Base-by-base conservation (phyloP, 2,888 invertebrate species). In the Mechanitis messenoides region DNA sequence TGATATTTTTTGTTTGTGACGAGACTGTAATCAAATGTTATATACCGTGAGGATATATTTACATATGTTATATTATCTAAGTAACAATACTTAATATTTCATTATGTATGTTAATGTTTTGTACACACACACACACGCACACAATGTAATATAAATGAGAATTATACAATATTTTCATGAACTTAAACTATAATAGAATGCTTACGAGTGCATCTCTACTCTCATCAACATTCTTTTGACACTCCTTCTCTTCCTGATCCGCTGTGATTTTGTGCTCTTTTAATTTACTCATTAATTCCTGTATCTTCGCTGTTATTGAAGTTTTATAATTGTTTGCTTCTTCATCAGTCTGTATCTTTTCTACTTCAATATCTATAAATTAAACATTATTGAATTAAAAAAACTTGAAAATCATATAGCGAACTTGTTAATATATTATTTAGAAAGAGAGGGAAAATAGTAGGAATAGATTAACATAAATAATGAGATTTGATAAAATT, bases 1-100 rank as follows among this genome's bases (percentile, higher is more conserved):
- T 2, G 87, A 80, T 61, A 94, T 92, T 73, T 93, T 93, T 75
- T 94, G 94, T 74, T 94, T 93, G 46, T 93, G 89, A 65, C 92
- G 91, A 0, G 93, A 92, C 77, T 92, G 83, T 46, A 76, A 77
- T 53, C 35, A 57, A 54, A 7, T 11, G 9, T 31, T 31, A 53
- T 35, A 61, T 33, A 53, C 42, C 50, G 7, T 31, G 2, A 66
- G 11, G 20, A 1, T 20, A 20, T 20, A 20, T 20, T 20, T 20
- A 20, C 20, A 20, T n/a, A n/a, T 20, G 20, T 20, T 20, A 20
- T 20, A 20, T 20, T 20, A 20, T 20, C 20, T 20, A 20, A 20
- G 20, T 20, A 20, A 20, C 20, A 20, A 20, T 20, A 20, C 20
- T 20, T 20, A 20, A 20, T 20, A 20, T 20, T 20, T 20, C 20